phyloP scores from a whole-genome alignment of 2,888 invertebrate genomes.

The Dyspetes luteomarginatus region DNA sequence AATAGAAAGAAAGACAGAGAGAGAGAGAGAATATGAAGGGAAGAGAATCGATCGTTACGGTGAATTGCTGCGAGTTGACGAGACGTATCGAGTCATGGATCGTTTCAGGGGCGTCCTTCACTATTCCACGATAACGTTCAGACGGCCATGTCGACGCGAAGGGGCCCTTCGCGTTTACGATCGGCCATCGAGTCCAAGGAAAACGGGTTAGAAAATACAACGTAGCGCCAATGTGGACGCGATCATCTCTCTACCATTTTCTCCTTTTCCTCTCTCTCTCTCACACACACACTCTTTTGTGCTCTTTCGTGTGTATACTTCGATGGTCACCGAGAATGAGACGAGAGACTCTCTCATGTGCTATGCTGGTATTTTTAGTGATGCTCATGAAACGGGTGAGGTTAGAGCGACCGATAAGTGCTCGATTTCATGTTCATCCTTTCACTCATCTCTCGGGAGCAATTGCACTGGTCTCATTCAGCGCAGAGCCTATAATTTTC shows the following conservation, averaged over 20 bases:
- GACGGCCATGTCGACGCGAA: conserved; percentile 74
- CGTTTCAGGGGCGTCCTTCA: conserved; percentile 63
- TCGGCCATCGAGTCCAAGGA: conserved; percentile 73
- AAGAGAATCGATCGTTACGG: conserved; percentile 60
- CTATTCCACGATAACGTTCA: conserved; percentile 72
- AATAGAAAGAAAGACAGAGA: conserved; percentile 7
- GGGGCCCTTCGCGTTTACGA: conserved; percentile 80
- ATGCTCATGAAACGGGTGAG: conserved; percentile 49
- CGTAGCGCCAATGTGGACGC: conserved; percentile 71
- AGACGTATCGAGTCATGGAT: conserved; percentile 65
- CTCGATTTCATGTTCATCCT: conserved; percentile 75
- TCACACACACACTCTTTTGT: background rate
- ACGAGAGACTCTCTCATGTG: conserved; percentile 33
- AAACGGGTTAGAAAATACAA: conserved; percentile 79
- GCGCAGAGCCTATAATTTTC: conserved; percentile 75
- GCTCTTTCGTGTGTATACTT: conserved; percentile 46
- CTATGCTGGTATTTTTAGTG: conserved; percentile 52
- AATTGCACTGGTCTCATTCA: conserved; percentile 76
- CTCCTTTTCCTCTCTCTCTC: conserved; percentile 25
- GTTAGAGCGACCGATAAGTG: conserved; percentile 74
- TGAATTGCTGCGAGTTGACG: conserved; percentile 63
- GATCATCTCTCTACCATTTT: conserved; percentile 75
- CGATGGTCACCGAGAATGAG: conserved; percentile 50
- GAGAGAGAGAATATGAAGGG: background rate
- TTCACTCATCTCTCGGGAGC: conserved; percentile 71